Conservation (phyloP, 2,888 invertebrate species). For the Crepidodera aurea region DNA sequence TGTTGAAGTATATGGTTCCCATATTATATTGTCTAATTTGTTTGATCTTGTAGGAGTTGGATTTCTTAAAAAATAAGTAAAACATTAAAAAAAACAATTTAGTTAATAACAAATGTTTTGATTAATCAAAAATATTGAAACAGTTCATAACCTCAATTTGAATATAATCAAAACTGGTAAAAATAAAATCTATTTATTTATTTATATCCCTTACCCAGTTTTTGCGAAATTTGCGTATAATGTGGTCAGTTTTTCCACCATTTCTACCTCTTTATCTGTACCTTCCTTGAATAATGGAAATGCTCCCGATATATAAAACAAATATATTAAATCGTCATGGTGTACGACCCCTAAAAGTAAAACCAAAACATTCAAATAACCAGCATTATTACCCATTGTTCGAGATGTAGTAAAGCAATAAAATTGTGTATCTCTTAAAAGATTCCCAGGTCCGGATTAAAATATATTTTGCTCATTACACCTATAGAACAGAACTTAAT, state of each 20-base stretch:
- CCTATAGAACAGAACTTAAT: no score
- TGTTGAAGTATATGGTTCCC: conserved; percentile 55
- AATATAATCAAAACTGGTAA: neutral
- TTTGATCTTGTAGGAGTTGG: conserved; percentile 56
- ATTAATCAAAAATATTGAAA: neutral
- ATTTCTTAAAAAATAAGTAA: conserved; percentile 60
- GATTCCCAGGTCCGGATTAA: no score
- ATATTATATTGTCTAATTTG: conserved; percentile 52
- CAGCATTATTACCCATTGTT: no score
- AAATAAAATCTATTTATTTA: neutral
- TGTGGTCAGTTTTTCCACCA: conserved; percentile 59
- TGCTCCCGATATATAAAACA: conserved; percentile 58
- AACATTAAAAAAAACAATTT: neutral
- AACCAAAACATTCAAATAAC: no score
- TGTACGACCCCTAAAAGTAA: conserved; percentile 62
- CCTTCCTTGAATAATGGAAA: conserved; percentile 56
- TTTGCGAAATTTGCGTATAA: conserved; percentile 63
- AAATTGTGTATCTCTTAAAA: no score
- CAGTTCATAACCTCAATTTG: neutral
- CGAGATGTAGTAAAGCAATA: no score
- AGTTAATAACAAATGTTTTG: neutral
- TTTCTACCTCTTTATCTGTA: conserved; percentile 58
- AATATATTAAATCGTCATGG: conserved; percentile 65
- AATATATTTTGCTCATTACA: no score
- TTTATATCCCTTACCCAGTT: conserved; percentile 55